Evolutionary conservation across 2,888 invertebrate species (phyloP).

Genomic region (Oxycera nigricornis): DNA sequence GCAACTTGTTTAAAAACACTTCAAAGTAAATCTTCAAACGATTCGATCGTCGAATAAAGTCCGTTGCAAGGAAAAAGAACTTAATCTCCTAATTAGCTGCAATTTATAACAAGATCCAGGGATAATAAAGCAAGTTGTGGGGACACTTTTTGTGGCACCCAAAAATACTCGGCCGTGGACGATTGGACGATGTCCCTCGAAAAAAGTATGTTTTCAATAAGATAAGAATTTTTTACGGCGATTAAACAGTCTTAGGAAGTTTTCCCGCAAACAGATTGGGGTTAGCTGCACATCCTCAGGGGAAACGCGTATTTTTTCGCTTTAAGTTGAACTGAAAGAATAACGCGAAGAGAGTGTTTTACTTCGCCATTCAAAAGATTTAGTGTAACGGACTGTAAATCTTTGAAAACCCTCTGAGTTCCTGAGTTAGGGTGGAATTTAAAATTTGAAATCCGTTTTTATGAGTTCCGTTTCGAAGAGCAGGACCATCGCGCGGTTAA

Average conservation of each 20-base stretch:
- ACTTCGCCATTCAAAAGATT: slow-evolving; percentile 7
- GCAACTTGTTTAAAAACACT: neutral
- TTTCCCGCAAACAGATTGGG: slow-evolving; percentile 31
- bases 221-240: slow-evolving; percentile 47
- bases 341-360: neutral
- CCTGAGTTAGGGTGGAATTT: slow-evolving; percentile 29
- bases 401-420: neutral
- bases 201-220: slow-evolving; percentile 47
- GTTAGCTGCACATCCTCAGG: neutral
- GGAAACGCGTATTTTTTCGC: slow-evolving; percentile 5
- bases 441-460: slow-evolving; percentile 36
- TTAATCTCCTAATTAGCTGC: slow-evolving; percentile 47
- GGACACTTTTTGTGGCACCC: neutral
- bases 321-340: no score
- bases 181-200: neutral
- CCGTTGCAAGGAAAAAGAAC: slow-evolving; percentile 25
- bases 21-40: slow-evolving; percentile 35
- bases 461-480: slow-evolving; percentile 17
- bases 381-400: slow-evolving; percentile 34
- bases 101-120: slow-evolving; percentile 43
- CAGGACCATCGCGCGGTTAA: neutral
- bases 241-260: slow-evolving; percentile 44
- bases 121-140: slow-evolving; percentile 39
- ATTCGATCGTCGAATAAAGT: neutral
- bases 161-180: neutral